phyloP scores from a whole-genome alignment of 2,113 vertebrate species.

The Hemibagrus wyckioides region DNA sequence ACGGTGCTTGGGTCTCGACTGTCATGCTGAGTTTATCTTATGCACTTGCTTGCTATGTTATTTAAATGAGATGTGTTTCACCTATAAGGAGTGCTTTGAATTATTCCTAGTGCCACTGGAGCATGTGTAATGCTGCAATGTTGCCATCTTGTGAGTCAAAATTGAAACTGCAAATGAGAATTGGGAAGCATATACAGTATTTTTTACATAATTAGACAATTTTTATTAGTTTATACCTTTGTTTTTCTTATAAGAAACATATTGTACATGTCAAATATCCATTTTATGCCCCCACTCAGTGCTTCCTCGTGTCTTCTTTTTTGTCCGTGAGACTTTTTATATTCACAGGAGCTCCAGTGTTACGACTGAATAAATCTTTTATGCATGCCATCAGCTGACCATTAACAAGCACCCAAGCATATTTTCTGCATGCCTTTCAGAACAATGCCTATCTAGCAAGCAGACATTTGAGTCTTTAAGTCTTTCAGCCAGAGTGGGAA shows the following conservation, averaged over 20 bases:
- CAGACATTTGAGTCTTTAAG: conserved; percentile 7
- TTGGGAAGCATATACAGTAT: background rate
- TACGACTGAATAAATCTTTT: conserved; percentile 21
- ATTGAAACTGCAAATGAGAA: conserved; percentile 22
- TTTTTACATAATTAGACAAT: background rate
- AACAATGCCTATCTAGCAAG: background rate
- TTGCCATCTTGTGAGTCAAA: conserved; percentile 56
- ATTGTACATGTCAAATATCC: background rate
- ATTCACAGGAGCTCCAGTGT: background rate
- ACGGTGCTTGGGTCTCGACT: too few species aligned
- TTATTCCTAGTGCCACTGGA: background rate
- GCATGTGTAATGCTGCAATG: conserved; percentile 22
- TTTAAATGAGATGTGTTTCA: background rate
- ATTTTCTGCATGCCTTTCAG: conserved; percentile 18
- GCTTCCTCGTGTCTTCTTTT: background rate
- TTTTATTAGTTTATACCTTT: background rate
- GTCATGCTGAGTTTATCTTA: background rate
- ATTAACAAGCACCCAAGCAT: conserved; percentile 21
- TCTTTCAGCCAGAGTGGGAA: conserved; percentile 25
- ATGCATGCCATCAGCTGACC: conserved; percentile 8
- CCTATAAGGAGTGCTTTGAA: background rate
- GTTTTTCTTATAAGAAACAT: background rate
- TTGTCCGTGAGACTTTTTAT: conserved; percentile 34
- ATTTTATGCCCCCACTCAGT: background rate
- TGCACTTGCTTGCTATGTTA: background rate